Evolutionary conservation across 2,888 invertebrate genomes (phyloP).

Genomic region (Brachyptera risi): DNA sequence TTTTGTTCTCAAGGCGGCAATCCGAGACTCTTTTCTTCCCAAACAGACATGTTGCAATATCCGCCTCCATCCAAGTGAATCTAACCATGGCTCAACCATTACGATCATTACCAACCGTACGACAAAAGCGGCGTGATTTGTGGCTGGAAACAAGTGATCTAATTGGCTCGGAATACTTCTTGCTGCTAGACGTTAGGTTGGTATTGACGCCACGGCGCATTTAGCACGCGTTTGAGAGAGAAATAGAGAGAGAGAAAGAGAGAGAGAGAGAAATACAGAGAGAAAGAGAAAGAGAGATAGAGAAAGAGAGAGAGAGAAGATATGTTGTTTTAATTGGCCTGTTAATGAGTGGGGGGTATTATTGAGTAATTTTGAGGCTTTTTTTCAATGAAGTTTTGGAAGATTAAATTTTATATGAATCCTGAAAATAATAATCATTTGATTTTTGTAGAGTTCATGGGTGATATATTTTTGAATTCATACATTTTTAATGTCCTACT

Average conservation of each 20-base stretch:
- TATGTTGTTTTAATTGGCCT: not conserved
- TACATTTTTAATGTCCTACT: no score
- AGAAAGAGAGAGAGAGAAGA: no score
- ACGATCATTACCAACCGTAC: not conserved
- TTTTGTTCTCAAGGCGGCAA: constrained; percentile 2
- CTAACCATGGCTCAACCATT: constrained; percentile 16
- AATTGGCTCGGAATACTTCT: constrained; percentile 21
- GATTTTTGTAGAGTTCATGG: no score
- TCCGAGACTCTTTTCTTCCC: not conserved
- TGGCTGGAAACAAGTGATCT: constrained; percentile 25
- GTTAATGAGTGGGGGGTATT: no score
- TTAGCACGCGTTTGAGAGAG: not conserved
- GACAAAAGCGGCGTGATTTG: constrained; percentile 22
- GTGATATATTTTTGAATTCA: no score
- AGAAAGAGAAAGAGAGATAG: not conserved
- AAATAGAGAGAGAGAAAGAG: not conserved
- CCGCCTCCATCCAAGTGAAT: not conserved
- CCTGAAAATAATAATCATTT: no score
- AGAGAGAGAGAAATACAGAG: not conserved
- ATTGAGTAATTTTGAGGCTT: no score
- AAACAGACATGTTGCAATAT: constrained; percentile 11
- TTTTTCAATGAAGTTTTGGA: no score
- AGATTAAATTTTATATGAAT: no score
- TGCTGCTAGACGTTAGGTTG: not conserved
- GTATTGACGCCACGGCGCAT: constrained; percentile 16